Base-by-base conservation (phyloP, 1,140 invertebrate species). In the Kradibia gibbosae region DNA sequence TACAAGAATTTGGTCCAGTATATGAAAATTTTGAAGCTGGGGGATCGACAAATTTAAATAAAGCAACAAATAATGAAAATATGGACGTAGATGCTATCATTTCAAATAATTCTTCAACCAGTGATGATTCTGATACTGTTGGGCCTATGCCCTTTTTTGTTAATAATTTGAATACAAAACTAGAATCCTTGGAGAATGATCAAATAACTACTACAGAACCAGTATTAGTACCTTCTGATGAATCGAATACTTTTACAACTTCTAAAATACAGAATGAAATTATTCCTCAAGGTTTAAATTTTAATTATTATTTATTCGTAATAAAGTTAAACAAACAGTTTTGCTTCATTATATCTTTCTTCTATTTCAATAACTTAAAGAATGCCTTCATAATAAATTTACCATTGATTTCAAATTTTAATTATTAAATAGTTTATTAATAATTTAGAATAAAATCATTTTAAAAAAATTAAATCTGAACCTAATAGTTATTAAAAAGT, bases 1-100 rank as follows among this genome's bases (percentile, higher is more conserved):
- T 90, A 15, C 78, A 91, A 10, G 95, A 96, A 88, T 97, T 96
- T 89, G 95, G 94, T 1, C 94, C 94, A 5, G 62, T 82, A 36
- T 91, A 91, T 80, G 79, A 87, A 25, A 89, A 90, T 70, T 89
- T 89, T 55, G 83, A 70, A 60, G 84, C 78, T 50, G 79, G 62
- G 0, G 20, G 20, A 76, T 67, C 50, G 36, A 36, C 17, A n/a
- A 34, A 65, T 34, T 31, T 50, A 50, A 34, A 50, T 36, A 34
- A 48, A 48, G 48, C 7, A 28, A 20, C 20, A 48, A 53, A 62
- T 62, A 34, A 55, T 17, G 5, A 22, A 10, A 20, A 7, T 45
- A 25, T 4, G 25, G 5, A 13, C 34, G 17, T 2, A 73, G 28
- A 53, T 22, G 53, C 22, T 34, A 31, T 42, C 15, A 72, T 48